Evolutionary conservation across 2,888 invertebrate species (phyloP), one percentile per base, ranked within the genome.

Genomic region (Drosophila testacea): DNA sequence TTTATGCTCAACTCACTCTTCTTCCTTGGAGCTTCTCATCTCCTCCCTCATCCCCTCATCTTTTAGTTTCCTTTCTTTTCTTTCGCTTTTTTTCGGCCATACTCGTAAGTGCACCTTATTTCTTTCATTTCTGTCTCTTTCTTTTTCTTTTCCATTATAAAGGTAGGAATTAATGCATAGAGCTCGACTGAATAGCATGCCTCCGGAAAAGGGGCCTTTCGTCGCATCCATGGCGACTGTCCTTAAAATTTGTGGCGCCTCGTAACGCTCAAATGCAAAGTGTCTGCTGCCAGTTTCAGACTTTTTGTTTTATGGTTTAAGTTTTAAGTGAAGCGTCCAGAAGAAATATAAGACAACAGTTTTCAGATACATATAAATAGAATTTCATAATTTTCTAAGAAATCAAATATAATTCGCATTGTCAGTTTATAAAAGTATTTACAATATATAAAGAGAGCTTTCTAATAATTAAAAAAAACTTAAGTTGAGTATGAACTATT

Each of bases 91-190:
- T 74, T 57, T 71, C 16, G 59, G 81, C 48, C 60, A 60, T 64
- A 56, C 60, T 71, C 57, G 78, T 83, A 83, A 83, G 89, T 86
- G 89, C 89, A 86, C 81, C 89, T 83, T 88, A 88, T 86, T 84
- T 86, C 89, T 83, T 86, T 78, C 81, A 71, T 72, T 86, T 88
- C 22, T 22, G 22, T 22, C 1, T 22, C 22, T 77, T 47, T 38
- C 13, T 13, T 4, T 28, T 73, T 52, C 28, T 13, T n/a, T 34
- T 84, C 83, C 89, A 88, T 84, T 88, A 88, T 88, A 84, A 86
- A 86, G 83, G 83, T 88, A 83, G 84, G 70, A 84, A 84, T 84
- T 84, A 84, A 84, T 84, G 83, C 84, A 88, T 74, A 75, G 71
- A 65, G 73, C 77, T 59, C 65, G 32, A 36, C 75, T 79, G 75